Conservation (phyloP, 2,113 vertebrate species). For the Tympanuchus pallidicinctus region DNA sequence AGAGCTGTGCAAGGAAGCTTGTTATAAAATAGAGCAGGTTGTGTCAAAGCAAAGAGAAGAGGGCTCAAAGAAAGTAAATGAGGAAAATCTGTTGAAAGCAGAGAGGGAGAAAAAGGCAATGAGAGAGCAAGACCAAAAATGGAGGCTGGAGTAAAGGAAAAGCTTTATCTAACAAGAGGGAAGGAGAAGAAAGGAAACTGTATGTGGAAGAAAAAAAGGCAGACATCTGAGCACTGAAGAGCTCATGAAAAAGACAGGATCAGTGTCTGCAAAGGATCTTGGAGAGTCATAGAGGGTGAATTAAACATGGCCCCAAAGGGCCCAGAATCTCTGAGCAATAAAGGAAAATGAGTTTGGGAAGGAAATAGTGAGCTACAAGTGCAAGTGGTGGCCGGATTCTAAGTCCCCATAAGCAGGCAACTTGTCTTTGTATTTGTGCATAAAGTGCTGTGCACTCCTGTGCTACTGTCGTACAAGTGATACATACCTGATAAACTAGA, state of each 20-base stretch:
- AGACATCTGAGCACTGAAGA: background rate
- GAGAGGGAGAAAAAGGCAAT: background rate
- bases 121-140: background rate
- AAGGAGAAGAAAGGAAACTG: background rate
- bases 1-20: background rate
- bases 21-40: background rate
- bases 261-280: constrained; percentile 3
- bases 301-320: constrained; percentile 5
- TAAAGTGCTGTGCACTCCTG: background rate
- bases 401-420: fast-evolving
- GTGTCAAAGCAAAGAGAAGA: background rate
- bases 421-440: background rate
- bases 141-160: background rate
- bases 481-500: background rate
- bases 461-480: background rate
- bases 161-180: background rate
- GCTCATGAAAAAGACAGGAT: background rate
- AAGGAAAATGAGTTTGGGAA: background rate
- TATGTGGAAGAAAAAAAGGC: background rate
- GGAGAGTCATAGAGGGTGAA: background rate
- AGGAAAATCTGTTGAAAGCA: background rate
- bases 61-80: background rate
- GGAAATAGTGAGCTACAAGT: background rate
- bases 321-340: background rate
- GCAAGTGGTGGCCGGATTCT: background rate